Evolutionary conservation across 2,888 invertebrate genomes (phyloP), one percentile per base, ranked within the genome.

Genomic region (Sminthurinus aureus): DNA sequence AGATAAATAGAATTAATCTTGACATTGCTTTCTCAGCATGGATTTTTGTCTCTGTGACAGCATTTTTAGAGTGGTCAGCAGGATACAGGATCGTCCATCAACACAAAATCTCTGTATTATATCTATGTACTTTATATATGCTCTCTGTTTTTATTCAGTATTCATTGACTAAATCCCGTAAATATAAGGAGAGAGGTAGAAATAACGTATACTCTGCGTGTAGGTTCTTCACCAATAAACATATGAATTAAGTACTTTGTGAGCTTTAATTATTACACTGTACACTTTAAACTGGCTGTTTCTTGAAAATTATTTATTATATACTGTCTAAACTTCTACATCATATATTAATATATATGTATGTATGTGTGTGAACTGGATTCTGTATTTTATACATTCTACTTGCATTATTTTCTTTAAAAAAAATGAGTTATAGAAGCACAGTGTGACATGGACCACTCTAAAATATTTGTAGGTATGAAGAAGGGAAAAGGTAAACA

Each of bases 201-300:
- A n/a, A n/a, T n/a, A n/a, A n/a, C n/a, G n/a, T n/a, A n/a, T 2
- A 2, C 18, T 58, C 58, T 58, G 58, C 18, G 58, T 58, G 58
- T 11, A 18, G 58, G 58, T 58, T 58, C 58, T 58, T 58, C 58
- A 15, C 58, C 9, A 58, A 2, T 58, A 38, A 38, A 71, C 24
- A 71, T 20, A 22, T 24, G 24, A 71, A 22, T 71, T 71, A 71
- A 22, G 4, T 71, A 71, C 22, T 24, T 6, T 66, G 64, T 66
- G 66, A 78, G 78, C 66, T 66, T 78, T 64, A 58, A 78, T 77
- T 78, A 66, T 78, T 78, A 58, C 22, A 12, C 52, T 13, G 58
- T 58, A 76, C 52, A 76, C 50, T 66, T 66, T 20, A 66, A 6
- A 6, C 15, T 9, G 58, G 58, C 9, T 15, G 15, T 69, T 11